Evolutionary conservation across 2,113 vertebrate species (phyloP).

Genomic region (Mixornis gularis): DNA sequence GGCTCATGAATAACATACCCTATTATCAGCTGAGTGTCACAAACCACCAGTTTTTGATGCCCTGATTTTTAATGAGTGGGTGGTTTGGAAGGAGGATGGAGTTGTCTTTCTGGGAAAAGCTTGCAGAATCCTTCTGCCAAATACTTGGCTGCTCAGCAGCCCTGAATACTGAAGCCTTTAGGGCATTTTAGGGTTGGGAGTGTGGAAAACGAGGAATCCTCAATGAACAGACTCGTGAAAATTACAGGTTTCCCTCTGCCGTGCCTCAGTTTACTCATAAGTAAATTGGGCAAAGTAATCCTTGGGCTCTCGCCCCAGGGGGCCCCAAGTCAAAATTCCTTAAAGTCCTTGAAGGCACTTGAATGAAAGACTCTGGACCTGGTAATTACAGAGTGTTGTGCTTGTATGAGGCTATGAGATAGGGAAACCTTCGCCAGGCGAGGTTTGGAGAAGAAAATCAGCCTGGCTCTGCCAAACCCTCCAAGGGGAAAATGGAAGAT

Average conservation of each 20-base stretch:
- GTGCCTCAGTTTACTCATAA: slow-evolving; percentile 61
- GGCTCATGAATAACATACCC: not conserved
- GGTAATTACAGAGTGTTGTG: slow-evolving; percentile 39
- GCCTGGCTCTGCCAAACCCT: not conserved
- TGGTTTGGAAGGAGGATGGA: slow-evolving; percentile 21
- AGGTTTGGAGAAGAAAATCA: slow-evolving; percentile 48
- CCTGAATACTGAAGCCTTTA: slow-evolving; percentile 39
- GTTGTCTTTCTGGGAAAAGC: not conserved
- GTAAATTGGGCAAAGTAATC: slow-evolving; percentile 40
- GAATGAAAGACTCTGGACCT: slow-evolving; percentile 38
- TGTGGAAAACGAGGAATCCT: slow-evolving; percentile 40
- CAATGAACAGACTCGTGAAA: slow-evolving; percentile 54
- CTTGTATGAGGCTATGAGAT: slow-evolving; percentile 42
- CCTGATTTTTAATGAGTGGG: slow-evolving; percentile 56
- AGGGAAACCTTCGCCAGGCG: slow-evolving; percentile 42
- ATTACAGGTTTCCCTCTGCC: slow-evolving; percentile 51
- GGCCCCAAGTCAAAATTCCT: slow-evolving; percentile 38
- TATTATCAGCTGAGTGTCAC: slow-evolving; percentile 30
- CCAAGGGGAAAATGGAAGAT: not conserved
- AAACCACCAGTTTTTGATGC: slow-evolving; percentile 52
- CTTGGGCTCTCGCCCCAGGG: slow-evolving; percentile 16
- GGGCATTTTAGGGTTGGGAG: slow-evolving; percentile 32
- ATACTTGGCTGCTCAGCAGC: slow-evolving; percentile 16
- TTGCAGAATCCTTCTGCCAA: not conserved
- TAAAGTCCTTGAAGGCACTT: slow-evolving; percentile 55